A percentile compares a stretch with the other conserved stretches of the same genome.
phyloP scores from a whole-genome alignment of 2,797 vertebrate genomes.

The Botia almorhae region DNA sequence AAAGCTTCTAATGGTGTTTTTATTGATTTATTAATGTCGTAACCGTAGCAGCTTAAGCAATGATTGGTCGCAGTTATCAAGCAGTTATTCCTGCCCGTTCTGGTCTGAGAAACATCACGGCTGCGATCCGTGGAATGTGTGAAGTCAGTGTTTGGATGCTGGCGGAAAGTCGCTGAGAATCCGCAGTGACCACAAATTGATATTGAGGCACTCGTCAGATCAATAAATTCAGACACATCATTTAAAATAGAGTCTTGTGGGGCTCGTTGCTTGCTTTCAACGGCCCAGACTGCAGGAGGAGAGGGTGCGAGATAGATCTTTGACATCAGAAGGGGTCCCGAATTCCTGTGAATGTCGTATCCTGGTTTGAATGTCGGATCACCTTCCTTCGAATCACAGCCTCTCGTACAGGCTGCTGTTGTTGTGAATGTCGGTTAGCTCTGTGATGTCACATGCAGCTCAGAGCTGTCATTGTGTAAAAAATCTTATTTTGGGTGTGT shows the following conservation, averaged over 20 bases:
- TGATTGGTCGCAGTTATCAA: constrained; percentile 39
- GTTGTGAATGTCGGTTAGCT: neutral
- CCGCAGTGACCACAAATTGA: constrained; percentile 37
- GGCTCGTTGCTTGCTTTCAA: constrained; percentile 37
- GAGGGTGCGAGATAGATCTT: neutral
- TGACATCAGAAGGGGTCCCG: neutral
- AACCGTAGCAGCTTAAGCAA: constrained; percentile 40
- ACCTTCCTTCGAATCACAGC: neutral
- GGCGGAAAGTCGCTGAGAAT: constrained; percentile 9
- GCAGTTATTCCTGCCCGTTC: constrained; percentile 35
- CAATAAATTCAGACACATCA: constrained; percentile 51
- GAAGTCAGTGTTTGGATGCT: constrained; percentile 56
- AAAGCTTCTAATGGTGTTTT: constrained; percentile 28
- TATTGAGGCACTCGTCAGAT: constrained; percentile 46
- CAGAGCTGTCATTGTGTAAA: neutral
- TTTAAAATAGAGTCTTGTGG: constrained; percentile 26
- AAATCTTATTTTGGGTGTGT: neutral
- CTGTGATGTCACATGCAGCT: neutral
- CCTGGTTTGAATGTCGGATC: neutral
- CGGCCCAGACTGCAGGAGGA: neutral
- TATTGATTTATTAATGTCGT: constrained; percentile 59
- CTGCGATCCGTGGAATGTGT: constrained; percentile 55
- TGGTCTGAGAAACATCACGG: constrained; percentile 52
- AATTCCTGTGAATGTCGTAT: constrained; percentile 11
- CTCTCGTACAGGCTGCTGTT: neutral